These are phyloP conservation scores for Mimas tiliae DNA, from an alignment of 2,888 invertebrate species.

Conservation along the genomic window DNA sequence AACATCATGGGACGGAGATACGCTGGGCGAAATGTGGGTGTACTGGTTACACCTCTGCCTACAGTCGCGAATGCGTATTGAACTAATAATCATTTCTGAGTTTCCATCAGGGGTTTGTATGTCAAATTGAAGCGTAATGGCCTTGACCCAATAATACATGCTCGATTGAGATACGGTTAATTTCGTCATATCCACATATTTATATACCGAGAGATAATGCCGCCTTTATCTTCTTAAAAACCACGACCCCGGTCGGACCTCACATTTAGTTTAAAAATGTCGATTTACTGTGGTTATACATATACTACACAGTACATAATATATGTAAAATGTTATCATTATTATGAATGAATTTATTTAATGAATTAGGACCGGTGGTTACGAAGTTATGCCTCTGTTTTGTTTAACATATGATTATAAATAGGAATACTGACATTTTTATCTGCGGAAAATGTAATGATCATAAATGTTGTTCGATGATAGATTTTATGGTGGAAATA, in stretches of 20 bases:
- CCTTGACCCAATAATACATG: slow-evolving; percentile 40
- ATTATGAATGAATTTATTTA: slow-evolving; percentile 8
- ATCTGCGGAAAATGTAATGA: background rate
- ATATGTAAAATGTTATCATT: background rate
- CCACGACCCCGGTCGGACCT: slow-evolving; percentile 1
- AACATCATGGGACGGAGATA: too few relatives aligned
- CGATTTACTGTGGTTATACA: background rate
- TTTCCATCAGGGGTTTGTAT: background rate
- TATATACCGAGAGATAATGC: slow-evolving; percentile 24
- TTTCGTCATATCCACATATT: slow-evolving; percentile 36
- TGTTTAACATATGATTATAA: background rate
- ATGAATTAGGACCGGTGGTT: background rate
- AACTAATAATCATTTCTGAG: background rate
- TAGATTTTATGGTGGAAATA: background rate
- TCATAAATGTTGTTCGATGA: background rate
- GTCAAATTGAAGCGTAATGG: slow-evolving; percentile 30
- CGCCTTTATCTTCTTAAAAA: background rate
- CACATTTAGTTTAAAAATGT: background rate
- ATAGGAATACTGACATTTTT: background rate
- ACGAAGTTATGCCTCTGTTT: background rate
- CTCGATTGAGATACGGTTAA: slow-evolving; percentile 32
- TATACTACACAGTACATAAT: background rate
- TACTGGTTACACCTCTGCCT: too few relatives aligned
- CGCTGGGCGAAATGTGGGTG: too few relatives aligned
- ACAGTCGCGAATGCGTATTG: too few relatives aligned